phyloP scores from a whole-genome alignment of 2,888 invertebrate species.

The Lydus trimaculatus region DNA sequence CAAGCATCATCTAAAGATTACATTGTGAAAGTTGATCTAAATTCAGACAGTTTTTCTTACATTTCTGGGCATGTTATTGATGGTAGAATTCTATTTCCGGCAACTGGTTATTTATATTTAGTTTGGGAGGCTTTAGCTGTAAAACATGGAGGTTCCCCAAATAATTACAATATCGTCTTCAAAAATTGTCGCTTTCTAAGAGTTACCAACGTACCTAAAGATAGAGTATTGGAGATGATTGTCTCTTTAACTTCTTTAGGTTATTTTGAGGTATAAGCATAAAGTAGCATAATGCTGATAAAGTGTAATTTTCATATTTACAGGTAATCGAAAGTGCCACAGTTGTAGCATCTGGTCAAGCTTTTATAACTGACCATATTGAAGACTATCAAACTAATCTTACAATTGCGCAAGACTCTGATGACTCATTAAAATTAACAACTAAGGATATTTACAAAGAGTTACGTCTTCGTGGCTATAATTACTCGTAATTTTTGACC shows the following conservation, averaged over 20 bases:
- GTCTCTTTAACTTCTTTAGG: slow-evolving; percentile 35
- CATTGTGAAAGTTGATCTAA: background rate
- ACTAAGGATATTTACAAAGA: slow-evolving; percentile 4
- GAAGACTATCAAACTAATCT: background rate
- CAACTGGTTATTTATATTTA: slow-evolving; percentile 64
- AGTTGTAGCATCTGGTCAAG: slow-evolving; percentile 38
- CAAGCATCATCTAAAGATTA: slow-evolving; percentile 41
- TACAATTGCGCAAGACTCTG: background rate
- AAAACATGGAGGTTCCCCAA: slow-evolving; percentile 52
- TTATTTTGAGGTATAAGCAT: slow-evolving; percentile 10
- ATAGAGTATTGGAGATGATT: slow-evolving; percentile 46
- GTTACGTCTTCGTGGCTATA: background rate
- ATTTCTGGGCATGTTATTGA: slow-evolving; percentile 85
- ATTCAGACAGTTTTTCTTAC: slow-evolving; percentile 55
- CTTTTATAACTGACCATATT: background rate
- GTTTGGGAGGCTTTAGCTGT: slow-evolving; percentile 66
- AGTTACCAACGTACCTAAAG: slow-evolving; percentile 51
- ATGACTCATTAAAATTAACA: background rate
- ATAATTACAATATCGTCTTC: slow-evolving; percentile 64
- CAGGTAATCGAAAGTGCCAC: slow-evolving; percentile 45
- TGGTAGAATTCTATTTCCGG: slow-evolving; percentile 69
- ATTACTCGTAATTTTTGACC: background rate
- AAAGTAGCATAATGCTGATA: background rate
- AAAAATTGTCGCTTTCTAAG: slow-evolving; percentile 67
- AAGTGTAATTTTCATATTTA: slow-evolving; percentile 35